These are phyloP conservation scores for Oxyura jamaicensis DNA, from an alignment of 2,113 vertebrate species.

Conservation along the genomic window DNA sequence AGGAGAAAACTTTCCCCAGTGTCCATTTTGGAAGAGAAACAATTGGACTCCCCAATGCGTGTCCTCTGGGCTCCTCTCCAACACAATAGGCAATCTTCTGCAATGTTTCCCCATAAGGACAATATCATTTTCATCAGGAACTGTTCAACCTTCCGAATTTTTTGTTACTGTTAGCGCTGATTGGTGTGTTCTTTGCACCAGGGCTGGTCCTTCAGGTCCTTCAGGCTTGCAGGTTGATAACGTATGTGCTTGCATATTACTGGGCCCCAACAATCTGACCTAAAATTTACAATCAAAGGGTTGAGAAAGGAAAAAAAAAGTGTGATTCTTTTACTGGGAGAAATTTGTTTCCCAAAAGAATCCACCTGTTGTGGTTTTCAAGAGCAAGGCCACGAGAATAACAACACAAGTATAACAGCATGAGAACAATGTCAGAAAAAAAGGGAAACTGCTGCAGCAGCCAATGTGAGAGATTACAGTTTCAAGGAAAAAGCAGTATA, in stretches of 20 bases:
- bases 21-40: background rate
- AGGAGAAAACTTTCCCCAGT: background rate
- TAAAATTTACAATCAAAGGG: background rate
- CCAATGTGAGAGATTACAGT: background rate
- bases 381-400: background rate
- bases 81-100: background rate
- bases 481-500: background rate
- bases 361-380: background rate
- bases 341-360: background rate
- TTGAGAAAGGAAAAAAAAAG: background rate
- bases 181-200: background rate
- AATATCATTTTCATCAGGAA: background rate
- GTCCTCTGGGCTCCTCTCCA: background rate
- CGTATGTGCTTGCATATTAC: background rate
- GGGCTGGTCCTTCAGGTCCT: background rate
- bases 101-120: background rate
- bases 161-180: background rate
- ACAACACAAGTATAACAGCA: background rate
- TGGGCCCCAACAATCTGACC: background rate
- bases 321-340: background rate
- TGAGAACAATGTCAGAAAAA: background rate
- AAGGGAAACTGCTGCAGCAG: background rate
- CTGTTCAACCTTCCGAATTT: accelerated
- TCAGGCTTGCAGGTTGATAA: background rate
- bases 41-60: background rate